Base-by-base conservation (phyloP, 2,113 vertebrate genomes). In the Empidonax alnorum region DNA sequence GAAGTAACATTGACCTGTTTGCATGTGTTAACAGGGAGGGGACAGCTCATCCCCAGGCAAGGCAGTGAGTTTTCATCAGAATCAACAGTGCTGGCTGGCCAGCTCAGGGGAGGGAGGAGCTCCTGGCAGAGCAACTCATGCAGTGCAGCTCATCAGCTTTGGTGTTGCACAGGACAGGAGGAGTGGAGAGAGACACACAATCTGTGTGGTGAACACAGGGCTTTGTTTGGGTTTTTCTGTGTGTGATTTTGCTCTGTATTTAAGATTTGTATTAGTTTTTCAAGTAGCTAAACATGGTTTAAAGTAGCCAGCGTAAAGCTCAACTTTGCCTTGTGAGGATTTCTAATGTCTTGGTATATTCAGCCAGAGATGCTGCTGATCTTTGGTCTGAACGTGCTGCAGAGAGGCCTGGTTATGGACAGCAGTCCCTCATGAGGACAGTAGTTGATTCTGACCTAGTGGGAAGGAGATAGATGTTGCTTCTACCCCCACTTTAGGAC, bases 341-440 rank as follows among this genome's bases (percentile, higher is more conserved):
- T 76, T 62, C 33, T 46, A 20, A 3, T 41, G 18, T 35, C 33
- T 65, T 42, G 30, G 14, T 50, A 1, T 89, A 17, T 74, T 66
- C 81, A 92, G 55, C 42, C 52, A 67, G 74, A 80, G 41, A 41
- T 47, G 28, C 14, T 90, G 33, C 41, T 53, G 80, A 27, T 47
- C 63, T 77, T 65, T 84, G 65, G 50, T 39, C 49, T 44, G 59
- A 73, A 12, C 14, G 6, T 1, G 2, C 23, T 74, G 19, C 58
- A 71, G 17, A 83, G 61, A 77, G 56, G 68, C 24, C 47, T 41
- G 10, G 35, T 62, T 52, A 58, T 35, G 78, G 68, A 83, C 84
- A 71, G n/a, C 21, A 62, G 14, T 50, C 27, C 20, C 33, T 84
- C 24, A 23, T 33, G 39, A 62, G 80, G 53, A 21, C 0, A 0